These are phyloP conservation scores for Gymnocypris eckloni DNA, from an alignment of 2,797 vertebrate genomes.

Conservation along the genomic window DNA sequence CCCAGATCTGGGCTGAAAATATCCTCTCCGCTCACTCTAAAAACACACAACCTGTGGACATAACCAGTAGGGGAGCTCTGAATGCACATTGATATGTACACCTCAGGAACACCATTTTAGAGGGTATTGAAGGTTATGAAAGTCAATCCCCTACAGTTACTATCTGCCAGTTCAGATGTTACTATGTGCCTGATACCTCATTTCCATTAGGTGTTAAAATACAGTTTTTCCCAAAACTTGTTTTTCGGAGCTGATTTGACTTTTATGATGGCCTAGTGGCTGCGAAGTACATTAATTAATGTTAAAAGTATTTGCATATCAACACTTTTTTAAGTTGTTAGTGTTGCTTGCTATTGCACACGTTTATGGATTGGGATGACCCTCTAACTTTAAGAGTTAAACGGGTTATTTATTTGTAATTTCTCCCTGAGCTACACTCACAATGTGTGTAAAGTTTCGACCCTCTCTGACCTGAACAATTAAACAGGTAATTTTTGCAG, in stretches of 20 bases:
- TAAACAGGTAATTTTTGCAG: neutral
- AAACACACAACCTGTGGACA: slow-evolving; percentile 30
- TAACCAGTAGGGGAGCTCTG: slow-evolving; percentile 8
- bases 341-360: neutral
- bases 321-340: slow-evolving; percentile 21
- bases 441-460: neutral
- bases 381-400: neutral
- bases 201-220: slow-evolving; percentile 14
- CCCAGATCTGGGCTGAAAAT: slow-evolving; percentile 30
- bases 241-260: slow-evolving; percentile 12
- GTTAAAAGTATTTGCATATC: neutral
- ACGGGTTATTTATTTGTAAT: too few species aligned
- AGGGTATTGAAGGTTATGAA: neutral
- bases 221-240: neutral
- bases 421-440: neutral
- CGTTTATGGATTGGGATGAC: neutral
- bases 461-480: neutral
- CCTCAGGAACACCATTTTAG: slow-evolving; percentile 6
- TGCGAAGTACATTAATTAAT: neutral
- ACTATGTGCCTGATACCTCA: slow-evolving; percentile 1
- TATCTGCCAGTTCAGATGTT: slow-evolving; percentile 12
- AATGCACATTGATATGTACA: neutral
- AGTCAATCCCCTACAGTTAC: neutral
- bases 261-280: neutral
- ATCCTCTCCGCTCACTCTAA: neutral